Evolutionary conservation across 1,140 invertebrate genomes (phyloP).

Genomic region (Drosophila kurseongensis): DNA sequence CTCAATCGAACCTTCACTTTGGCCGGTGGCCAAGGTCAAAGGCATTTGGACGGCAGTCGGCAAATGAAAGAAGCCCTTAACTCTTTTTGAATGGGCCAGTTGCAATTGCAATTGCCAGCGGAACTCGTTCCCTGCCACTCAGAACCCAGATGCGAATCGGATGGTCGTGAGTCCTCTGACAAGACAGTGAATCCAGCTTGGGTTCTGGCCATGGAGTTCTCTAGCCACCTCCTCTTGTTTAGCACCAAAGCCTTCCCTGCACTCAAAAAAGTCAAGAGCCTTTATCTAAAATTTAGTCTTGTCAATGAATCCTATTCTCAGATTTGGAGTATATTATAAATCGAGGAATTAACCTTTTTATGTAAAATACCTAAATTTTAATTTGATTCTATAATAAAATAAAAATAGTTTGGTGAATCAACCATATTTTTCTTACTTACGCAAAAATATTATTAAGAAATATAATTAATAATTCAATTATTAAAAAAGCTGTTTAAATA

Average conservation of each 20-base stretch:
- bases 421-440: too few species aligned
- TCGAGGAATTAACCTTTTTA: too few species aligned
- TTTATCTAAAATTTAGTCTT: too few species aligned
- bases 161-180: slow-evolving; percentile 48
- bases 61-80: slow-evolving; percentile 68
- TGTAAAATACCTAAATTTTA: too few species aligned
- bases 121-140: slow-evolving; percentile 50
- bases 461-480: too few species aligned
- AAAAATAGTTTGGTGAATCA: too few species aligned
- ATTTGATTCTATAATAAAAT: too few species aligned
- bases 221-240: not conserved
- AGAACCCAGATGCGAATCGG: slow-evolving; percentile 44
- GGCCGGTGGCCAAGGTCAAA: slow-evolving; percentile 60
- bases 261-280: not conserved
- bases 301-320: too few species aligned
- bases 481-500: too few species aligned
- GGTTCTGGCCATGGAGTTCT: not conserved
- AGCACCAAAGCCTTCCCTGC: not conserved
- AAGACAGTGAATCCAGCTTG: slow-evolving; percentile 18
- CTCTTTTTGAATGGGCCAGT: slow-evolving; percentile 57
- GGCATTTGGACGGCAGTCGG: slow-evolving; percentile 48
- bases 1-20: slow-evolving; percentile 20
- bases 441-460: too few species aligned
- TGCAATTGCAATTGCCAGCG: slow-evolving; percentile 54
- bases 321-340: too few species aligned